Base-by-base conservation (phyloP, 2,113 vertebrate species). In the Coptodon bakossiorum region DNA sequence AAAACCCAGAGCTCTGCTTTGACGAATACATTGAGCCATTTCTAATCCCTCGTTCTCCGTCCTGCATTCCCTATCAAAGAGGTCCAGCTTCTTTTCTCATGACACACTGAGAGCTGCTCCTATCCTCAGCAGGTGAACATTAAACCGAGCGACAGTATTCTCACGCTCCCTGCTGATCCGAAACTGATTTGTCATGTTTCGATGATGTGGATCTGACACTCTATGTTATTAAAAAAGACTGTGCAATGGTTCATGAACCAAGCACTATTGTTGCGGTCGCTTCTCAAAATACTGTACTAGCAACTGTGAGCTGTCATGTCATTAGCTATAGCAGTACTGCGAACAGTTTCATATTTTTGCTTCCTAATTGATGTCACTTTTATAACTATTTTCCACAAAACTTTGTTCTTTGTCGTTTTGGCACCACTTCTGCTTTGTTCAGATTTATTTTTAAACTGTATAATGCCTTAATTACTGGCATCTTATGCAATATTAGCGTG, bases 31-130 rank as follows among this genome's bases (percentile, higher is more conserved):
- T 84, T 82, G 63, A 91, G 16, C 56, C 27, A 68, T 9, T 45
- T 38, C 10, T 85, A 90, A 94, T 91, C 90, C 89, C 50, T 36
- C 48, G 34, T 73, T 79, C 85, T 83, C 52, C 16, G n/a, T 56
- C 82, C 36, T 80, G 14, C 73, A 78, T 63, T 68, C 22, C 82
- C 27, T 38, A 78, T 81, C 50, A 12, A 66, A 19, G 9, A 85
- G 59, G 22, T 61, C 82, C 52, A 85, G 31, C 24, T 71, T 84
- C 36, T 54, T 79, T 81, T 83, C 59, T 85, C 82, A 66, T 80
- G 43, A 66, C 14, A 88, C 27, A 29, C 29, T 52, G 31, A 68
- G 53, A 80, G 80, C 40, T 38, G 53, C 59, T 71, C 13, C 34
- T 86, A 27, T 90, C 81, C 63, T 79, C 53, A 82, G 14, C 61